These are phyloP conservation scores for Thumatha senex DNA, from an alignment of 2,888 invertebrate genomes.

Conservation along the genomic window DNA sequence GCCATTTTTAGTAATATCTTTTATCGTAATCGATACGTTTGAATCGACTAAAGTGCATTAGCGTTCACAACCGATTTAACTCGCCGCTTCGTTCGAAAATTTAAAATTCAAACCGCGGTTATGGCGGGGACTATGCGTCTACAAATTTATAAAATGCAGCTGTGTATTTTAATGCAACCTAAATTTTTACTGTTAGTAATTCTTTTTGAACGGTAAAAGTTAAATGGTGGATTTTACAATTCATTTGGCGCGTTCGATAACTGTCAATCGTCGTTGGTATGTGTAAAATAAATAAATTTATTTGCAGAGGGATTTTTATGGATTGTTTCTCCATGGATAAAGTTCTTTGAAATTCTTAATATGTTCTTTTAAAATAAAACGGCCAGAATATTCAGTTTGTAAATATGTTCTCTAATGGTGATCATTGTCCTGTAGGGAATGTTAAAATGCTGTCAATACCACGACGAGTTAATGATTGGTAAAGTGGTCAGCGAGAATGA, in stretches of 20 bases:
- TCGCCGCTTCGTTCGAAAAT: slow-evolving; percentile 63
- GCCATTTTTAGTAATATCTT: slow-evolving; percentile 53
- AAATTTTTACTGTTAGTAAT: slow-evolving; percentile 12
- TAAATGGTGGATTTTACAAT: slow-evolving; percentile 47
- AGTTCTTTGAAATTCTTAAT: slow-evolving; percentile 7
- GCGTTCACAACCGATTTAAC: slow-evolving; percentile 74
- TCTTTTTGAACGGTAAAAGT: slow-evolving; percentile 23
- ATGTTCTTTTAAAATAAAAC: background rate
- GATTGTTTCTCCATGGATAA: slow-evolving; percentile 58
- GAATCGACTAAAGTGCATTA: slow-evolving; percentile 70
- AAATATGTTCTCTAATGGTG: background rate
- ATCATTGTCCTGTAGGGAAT: background rate
- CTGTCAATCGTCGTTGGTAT: slow-evolving; percentile 65
- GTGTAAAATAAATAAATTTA: slow-evolving; percentile 70
- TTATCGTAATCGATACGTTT: slow-evolving; percentile 59
- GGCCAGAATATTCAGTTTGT: background rate
- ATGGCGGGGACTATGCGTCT: slow-evolving; percentile 64
- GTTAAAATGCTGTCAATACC: background rate
- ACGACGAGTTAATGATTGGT: too few species aligned
- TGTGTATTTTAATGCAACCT: slow-evolving; percentile 13
- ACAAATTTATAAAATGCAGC: slow-evolving; percentile 47
- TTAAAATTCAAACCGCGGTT: slow-evolving; percentile 71
- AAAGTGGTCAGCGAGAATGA: too few species aligned
- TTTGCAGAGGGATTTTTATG: slow-evolving; percentile 57
- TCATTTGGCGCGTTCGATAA: slow-evolving; percentile 69